Conservation (phyloP, 2,888 invertebrate species). For the Xanthia togata region DNA sequence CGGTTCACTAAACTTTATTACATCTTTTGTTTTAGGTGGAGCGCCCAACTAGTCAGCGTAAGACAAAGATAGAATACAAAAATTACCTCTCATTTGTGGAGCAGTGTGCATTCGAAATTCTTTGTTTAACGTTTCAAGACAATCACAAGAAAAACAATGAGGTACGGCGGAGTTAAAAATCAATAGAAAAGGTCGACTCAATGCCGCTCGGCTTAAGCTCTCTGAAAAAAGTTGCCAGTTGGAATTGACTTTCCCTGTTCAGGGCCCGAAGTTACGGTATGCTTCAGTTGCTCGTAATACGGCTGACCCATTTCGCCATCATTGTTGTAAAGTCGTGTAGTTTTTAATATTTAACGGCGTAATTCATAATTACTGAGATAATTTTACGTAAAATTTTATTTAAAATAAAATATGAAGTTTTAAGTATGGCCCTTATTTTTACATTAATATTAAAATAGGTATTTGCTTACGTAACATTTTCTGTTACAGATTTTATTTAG, state of each 20-base stretch:
- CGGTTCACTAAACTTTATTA: conserved; percentile 79
- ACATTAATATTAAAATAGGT: conserved; percentile 5
- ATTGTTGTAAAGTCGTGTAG: conserved; percentile 58
- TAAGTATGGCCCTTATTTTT: background rate
- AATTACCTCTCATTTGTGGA: conserved; percentile 30
- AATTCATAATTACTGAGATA: conserved; percentile 45
- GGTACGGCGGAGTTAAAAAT: conserved; percentile 71
- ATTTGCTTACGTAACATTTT: background rate
- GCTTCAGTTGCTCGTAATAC: conserved; percentile 72
- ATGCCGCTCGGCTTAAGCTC: conserved; percentile 71
- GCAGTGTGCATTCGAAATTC: conserved; percentile 46
- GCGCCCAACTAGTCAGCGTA: conserved; percentile 52
- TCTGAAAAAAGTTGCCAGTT: conserved; percentile 82
- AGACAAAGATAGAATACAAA: conserved; percentile 44
- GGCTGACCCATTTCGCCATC: conserved; percentile 74
- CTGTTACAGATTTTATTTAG: conserved; percentile 5
- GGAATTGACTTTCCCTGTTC: conserved; percentile 87
- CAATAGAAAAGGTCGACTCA: conserved; percentile 74
- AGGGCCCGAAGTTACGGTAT: conserved; percentile 75
- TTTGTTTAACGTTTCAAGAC: conserved; percentile 61
- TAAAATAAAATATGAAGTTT: background rate
- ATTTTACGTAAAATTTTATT: conserved; percentile 11
- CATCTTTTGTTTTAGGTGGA: conserved; percentile 71
- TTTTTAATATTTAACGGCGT: conserved; percentile 51
- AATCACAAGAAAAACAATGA: conserved; percentile 67